phyloP scores from a whole-genome alignment of 2,888 invertebrate species.

The Diploptera punctata region DNA sequence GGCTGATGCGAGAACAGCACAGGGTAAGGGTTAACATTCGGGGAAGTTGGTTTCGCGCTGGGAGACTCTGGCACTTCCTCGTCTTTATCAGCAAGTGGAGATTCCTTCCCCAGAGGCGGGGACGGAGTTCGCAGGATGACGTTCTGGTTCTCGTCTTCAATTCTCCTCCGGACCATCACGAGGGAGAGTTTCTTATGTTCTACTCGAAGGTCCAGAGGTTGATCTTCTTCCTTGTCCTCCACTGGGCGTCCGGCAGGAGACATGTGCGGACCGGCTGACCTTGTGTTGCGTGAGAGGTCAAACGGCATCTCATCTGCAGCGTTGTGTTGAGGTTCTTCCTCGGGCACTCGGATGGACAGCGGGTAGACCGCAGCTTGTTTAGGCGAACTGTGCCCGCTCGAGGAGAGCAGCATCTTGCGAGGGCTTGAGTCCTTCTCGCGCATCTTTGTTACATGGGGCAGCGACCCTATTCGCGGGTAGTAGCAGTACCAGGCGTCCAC shows the following conservation, averaged over 20 bases:
- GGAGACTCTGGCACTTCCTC: constrained; percentile 45
- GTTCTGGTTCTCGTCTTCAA: constrained; percentile 89
- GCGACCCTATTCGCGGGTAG: constrained; percentile 57
- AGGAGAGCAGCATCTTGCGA: constrained; percentile 76
- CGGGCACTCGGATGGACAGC: constrained; percentile 61
- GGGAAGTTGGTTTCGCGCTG: constrained; percentile 31
- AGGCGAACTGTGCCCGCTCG: constrained; percentile 68
- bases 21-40: constrained; percentile 50
- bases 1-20: constrained; percentile 66
- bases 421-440: constrained; percentile 93
- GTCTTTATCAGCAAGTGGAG: constrained; percentile 54
- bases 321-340: constrained; percentile 48
- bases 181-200: constrained; percentile 75
- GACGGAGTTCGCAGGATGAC: constrained; percentile 61
- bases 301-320: constrained; percentile 64
- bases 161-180: constrained; percentile 57
- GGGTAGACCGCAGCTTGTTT: constrained; percentile 79
- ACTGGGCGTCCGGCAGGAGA: constrained; percentile 53
- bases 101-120: constrained; percentile 44
- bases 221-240: constrained; percentile 61
- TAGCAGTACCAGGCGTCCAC: constrained; percentile 65
- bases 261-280: constrained; percentile 46
- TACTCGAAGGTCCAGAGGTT: constrained; percentile 87
- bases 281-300: constrained; percentile 64
- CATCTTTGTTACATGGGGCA: constrained; percentile 68